phyloP scores from a whole-genome alignment of 2,888 invertebrate species.

The Drosophila neonasuta region DNA sequence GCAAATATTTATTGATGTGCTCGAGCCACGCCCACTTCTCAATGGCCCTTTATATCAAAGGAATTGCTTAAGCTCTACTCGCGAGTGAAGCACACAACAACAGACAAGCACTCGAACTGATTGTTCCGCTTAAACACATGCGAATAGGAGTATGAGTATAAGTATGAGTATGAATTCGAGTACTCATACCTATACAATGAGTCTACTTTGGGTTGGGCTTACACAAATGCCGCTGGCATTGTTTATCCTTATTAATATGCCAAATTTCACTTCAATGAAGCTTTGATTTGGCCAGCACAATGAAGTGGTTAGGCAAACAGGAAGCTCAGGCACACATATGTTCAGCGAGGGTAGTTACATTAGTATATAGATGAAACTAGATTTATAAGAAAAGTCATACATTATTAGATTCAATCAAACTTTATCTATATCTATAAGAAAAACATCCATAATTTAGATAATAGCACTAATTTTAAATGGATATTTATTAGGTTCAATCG shows the following conservation, averaged over 20 bases:
- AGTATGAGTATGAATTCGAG: too few relatives aligned
- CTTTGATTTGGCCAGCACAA: slow-evolving; percentile 3
- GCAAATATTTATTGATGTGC: slow-evolving; percentile 46
- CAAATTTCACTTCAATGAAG: slow-evolving; percentile 34
- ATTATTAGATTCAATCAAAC: too few relatives aligned
- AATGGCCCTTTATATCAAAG: not conserved
- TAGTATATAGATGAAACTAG: not conserved
- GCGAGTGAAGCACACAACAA: slow-evolving; percentile 9
- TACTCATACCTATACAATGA: slow-evolving; percentile 17
- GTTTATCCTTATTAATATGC: slow-evolving; percentile 52
- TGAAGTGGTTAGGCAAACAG: slow-evolving; percentile 15
- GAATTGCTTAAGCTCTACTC: not conserved
- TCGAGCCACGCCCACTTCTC: slow-evolving; percentile 1
- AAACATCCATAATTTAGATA: too few relatives aligned
- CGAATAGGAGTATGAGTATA: not conserved
- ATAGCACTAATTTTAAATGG: too few relatives aligned
- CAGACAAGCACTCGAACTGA: slow-evolving; percentile 13
- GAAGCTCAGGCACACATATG: not conserved
- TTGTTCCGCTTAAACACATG: slow-evolving; percentile 16
- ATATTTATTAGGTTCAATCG: too few relatives aligned
- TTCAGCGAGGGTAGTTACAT: slow-evolving; percentile 4
- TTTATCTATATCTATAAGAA: too few relatives aligned
- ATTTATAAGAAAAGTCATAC: not conserved
- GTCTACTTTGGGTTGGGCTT: slow-evolving; percentile 6
- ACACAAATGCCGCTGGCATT: slow-evolving; percentile 26